Conservation (phyloP, 2,888 invertebrate species). For the Lepas anatifera region DNA sequence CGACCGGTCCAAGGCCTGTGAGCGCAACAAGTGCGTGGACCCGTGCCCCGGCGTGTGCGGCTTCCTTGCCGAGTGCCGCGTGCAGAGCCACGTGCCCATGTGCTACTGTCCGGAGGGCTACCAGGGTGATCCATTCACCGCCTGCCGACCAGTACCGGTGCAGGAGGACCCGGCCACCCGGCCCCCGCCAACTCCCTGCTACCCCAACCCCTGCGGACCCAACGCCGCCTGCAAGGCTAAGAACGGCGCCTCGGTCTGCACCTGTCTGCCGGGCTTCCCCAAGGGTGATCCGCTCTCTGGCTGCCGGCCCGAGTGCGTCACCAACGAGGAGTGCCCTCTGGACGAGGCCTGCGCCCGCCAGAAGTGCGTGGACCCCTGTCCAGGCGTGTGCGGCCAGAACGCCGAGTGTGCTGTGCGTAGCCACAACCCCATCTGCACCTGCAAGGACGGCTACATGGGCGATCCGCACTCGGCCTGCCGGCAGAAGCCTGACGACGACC, state of each 20-base stretch:
- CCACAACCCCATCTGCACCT: constrained; percentile 55
- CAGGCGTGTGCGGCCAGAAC: constrained; percentile 51
- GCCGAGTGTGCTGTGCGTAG: constrained; percentile 61
- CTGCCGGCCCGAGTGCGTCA: constrained; percentile 66
- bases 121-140: constrained; percentile 60
- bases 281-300: constrained; percentile 62
- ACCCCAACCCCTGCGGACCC: constrained; percentile 52
- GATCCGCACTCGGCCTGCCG: constrained; percentile 63
- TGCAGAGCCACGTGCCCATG: constrained; percentile 60
- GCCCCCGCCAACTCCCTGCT: constrained; percentile 13
- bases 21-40: constrained; percentile 52
- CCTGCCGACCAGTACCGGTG: constrained; percentile 40
- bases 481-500: not conserved
- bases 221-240: constrained; percentile 53
- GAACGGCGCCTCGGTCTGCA: constrained; percentile 48
- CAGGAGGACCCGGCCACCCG: not conserved
- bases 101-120: constrained; percentile 60
- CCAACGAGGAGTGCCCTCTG: constrained; percentile 67
- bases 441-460: constrained; percentile 54
- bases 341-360: constrained; percentile 70
- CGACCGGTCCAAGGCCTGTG: constrained; percentile 59
- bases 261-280: constrained; percentile 57
- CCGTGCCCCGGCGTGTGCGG: constrained; percentile 56
- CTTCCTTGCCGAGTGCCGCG: constrained; percentile 47
- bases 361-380: constrained; percentile 54